These are phyloP conservation scores for Sylvia atricapilla DNA, from an alignment of 2,113 vertebrate species.

Conservation along the genomic window DNA sequence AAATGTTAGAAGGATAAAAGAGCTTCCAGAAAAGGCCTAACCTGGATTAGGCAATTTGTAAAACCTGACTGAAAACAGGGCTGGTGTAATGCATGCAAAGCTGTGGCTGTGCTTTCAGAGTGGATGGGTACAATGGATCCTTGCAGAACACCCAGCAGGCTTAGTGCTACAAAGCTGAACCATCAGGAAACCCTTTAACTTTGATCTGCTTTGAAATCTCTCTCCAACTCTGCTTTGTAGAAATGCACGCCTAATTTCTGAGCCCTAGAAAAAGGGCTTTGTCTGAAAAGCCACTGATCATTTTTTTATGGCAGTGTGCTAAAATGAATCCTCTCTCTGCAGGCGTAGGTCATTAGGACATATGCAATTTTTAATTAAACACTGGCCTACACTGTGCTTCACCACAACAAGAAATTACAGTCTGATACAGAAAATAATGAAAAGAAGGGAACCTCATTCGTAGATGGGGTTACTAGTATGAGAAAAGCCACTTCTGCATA, in stretches of 20 bases:
- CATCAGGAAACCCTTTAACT: conserved; percentile 12
- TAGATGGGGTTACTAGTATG: background rate
- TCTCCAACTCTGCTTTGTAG: background rate
- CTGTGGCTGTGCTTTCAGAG: background rate
- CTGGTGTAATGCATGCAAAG: background rate
- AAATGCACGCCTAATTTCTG: background rate
- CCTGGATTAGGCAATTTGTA: conserved; percentile 39
- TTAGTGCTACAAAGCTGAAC: conserved; percentile 12
- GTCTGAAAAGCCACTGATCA: background rate
- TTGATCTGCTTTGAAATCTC: conserved; percentile 40
- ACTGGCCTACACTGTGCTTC: background rate
- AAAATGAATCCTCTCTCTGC: background rate
- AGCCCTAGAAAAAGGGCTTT: background rate
- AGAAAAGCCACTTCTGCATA: background rate
- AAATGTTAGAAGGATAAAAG: conserved; percentile 46
- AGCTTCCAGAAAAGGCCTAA: conserved; percentile 20
- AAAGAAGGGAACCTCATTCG: background rate
- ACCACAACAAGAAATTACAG: background rate
- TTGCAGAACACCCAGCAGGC: conserved; percentile 13
- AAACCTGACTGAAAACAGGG: background rate
- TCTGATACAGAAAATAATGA: background rate
- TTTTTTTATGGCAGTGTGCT: background rate
- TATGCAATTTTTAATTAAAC: background rate
- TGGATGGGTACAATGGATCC: background rate
- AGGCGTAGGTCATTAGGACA: background rate